Conservation (phyloP, 2,113 vertebrate species). For the Hemibagrus wyckioides region DNA sequence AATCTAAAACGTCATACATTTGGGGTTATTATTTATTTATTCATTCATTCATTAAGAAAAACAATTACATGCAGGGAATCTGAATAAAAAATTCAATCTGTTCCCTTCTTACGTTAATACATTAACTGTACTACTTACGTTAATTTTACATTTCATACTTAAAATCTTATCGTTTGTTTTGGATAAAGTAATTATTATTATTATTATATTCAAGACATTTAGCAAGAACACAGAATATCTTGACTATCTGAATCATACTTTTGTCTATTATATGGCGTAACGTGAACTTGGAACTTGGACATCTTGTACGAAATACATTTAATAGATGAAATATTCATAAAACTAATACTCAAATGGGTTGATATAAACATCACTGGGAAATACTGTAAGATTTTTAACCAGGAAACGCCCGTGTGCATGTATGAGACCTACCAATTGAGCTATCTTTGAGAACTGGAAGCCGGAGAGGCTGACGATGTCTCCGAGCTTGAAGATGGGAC, state of each 20-base stretch:
- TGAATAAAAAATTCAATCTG: background rate
- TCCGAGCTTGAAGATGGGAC: slow-evolving; percentile 88
- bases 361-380: background rate
- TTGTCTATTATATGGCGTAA: background rate
- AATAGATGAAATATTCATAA: background rate
- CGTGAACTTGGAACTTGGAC: background rate
- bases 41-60: background rate
- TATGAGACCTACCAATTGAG: slow-evolving; percentile 74
- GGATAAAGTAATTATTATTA: background rate
- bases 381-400: background rate
- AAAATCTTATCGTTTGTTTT: background rate
- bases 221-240: background rate
- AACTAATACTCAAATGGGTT: background rate
- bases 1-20: too few relatives aligned
- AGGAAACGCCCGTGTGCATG: background rate
- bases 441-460: slow-evolving; percentile 80
- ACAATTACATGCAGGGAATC: background rate
- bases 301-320: background rate
- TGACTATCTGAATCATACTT: background rate
- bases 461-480: slow-evolving; percentile 83
- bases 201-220: background rate
- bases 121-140: background rate
- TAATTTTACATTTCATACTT: background rate
- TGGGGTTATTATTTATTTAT: too few relatives aligned
- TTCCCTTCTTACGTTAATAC: too few relatives aligned